Base-by-base conservation (phyloP, 1,140 invertebrate species). In the Drosophila bipectinata region DNA sequence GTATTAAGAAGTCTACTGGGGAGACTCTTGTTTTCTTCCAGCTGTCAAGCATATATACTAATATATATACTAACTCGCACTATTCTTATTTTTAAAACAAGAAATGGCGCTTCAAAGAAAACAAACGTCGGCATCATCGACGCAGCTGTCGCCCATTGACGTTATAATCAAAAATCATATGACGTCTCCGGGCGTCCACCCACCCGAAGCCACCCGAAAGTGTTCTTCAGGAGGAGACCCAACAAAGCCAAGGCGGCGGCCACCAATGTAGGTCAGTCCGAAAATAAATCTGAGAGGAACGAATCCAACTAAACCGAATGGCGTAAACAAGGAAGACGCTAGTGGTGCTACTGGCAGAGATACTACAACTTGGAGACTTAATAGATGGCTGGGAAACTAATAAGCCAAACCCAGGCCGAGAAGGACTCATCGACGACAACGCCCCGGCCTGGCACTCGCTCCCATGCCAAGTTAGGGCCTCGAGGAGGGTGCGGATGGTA, bases 81-180 rank as follows among this genome's bases (percentile, higher is more conserved):
- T 63, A 61, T 52, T 60, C 39, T 34, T 63, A 21, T 62, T 59
- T 51, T 59, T 63, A 64, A 61, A 74, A 37, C 48, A 56, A 67
- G 41, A 77, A 79, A 61, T 53, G 61, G 52, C 58, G 60, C 77
- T 77, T 63, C 55, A 37, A 56, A 59, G 69, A 63, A 73, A 49
- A 48, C 61, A n/a, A 68, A 15, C 39, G 58, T 28, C n/a, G 48
- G 12, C n/a, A 37, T 52, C 44, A 68, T 14, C 41, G 14, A 44
- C 14, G 60, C 79, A 77, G 79, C 74, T 77, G 71, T 69, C 64
- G 66, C 58, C 59, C 72, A 75, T 83, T 82, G 80, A 79, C 75
- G 75, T 74, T 84, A 84, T 77, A 71, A 73, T 85, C 77, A 72
- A 85, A 83, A 85, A 84, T 84, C 68, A 72, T 79, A 84, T 83